Evolutionary conservation across 2,113 vertebrate genomes (phyloP), one percentile per base, ranked within the genome.

Genomic region (Lepus americanus): DNA sequence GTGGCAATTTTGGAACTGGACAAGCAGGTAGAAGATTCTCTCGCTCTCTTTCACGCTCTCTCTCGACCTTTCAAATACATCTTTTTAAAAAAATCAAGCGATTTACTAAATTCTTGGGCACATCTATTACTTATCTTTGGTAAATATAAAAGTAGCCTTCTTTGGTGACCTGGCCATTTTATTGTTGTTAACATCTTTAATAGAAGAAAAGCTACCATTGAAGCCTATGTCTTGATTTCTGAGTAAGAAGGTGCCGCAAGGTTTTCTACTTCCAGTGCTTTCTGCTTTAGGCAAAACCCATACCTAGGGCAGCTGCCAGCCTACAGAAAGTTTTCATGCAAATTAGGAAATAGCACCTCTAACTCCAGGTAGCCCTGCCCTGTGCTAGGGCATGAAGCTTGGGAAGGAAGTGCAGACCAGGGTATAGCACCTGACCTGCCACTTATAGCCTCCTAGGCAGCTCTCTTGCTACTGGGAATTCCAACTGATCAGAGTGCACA

Each of bases 111-210:
- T 80, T n/a, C 3, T 76, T 72, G 25, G n/a, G 13, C 20, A 77
- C 13, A 25, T 55, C 66, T 25, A 78, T 82, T 61, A 49, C 20
- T 90, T 79, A 16, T 82, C 59, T 70, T 78, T 29, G 4, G 64
- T 70, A 55, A 90, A 83, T 87, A 79, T 73, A 79, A 83, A 89
- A 39, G 0, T 19, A 64, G 89, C 77, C 6, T 87, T 74, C 59
- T 87, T 17, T 13, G 20, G 73, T 10, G 51, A 82, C 3, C 2
- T 36, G 53, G 66, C 74, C 36, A 51, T 25, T 79, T 87, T 77
- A 27, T 73, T 82, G 53, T 10, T 39, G 51, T 86, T 82, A 94
- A 92, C 81, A 67, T 92, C 64, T 95, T 72, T 80, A 44, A 9
- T 11, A 19, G 27, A 82, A 72, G 5, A 85, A 89, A 89, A 80